phyloP scores from a whole-genome alignment of 1,140 invertebrate species.

The Caenorhabditis inopinata region DNA sequence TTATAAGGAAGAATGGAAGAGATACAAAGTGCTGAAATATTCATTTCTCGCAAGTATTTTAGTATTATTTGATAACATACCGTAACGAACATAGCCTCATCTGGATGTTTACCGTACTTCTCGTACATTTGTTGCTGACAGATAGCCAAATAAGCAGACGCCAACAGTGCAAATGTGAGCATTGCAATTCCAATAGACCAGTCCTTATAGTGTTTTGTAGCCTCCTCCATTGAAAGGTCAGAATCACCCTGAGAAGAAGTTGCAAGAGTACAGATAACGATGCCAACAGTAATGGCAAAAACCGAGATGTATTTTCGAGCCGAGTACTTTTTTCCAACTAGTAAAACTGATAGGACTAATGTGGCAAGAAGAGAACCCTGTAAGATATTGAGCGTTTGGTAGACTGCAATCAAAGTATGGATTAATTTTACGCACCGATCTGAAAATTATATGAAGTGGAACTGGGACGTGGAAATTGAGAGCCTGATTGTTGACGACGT shows the following conservation, averaged over 20 bases:
- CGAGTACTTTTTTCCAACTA: slow-evolving; percentile 81
- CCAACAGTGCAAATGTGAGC: slow-evolving; percentile 82
- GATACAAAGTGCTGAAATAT: slow-evolving; percentile 76
- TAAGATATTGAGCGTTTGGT: slow-evolving; percentile 65
- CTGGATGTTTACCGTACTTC: slow-evolving; percentile 86
- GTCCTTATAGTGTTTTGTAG: slow-evolving; percentile 59
- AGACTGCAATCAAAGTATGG: not conserved
- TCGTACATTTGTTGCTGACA: slow-evolving; percentile 87
- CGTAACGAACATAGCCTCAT: slow-evolving; percentile 90
- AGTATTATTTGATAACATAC: slow-evolving; percentile 66
- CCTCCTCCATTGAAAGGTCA: slow-evolving; percentile 56
- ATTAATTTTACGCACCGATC: slow-evolving; percentile 75
- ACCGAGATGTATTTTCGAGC: slow-evolving; percentile 87
- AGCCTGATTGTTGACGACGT: slow-evolving; percentile 92
- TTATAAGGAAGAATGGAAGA: slow-evolving; percentile 79
- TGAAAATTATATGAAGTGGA: slow-evolving; percentile 97
- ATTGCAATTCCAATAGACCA: slow-evolving; percentile 76
- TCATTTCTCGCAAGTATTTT: not conserved
- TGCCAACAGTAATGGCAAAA: slow-evolving; percentile 85
- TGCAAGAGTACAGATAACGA: slow-evolving; percentile 85
- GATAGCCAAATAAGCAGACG: slow-evolving; percentile 92
- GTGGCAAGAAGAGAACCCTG: slow-evolving; percentile 93
- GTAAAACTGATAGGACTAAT: slow-evolving; percentile 88
- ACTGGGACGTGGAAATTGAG: slow-evolving; percentile 95
- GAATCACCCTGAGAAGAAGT: slow-evolving; percentile 69